Percentiles rank a stretch among this genome's conserved stretches.
phyloP scores from a whole-genome alignment of 2,797 vertebrate genomes.

The Semaprochilodus insignis region DNA sequence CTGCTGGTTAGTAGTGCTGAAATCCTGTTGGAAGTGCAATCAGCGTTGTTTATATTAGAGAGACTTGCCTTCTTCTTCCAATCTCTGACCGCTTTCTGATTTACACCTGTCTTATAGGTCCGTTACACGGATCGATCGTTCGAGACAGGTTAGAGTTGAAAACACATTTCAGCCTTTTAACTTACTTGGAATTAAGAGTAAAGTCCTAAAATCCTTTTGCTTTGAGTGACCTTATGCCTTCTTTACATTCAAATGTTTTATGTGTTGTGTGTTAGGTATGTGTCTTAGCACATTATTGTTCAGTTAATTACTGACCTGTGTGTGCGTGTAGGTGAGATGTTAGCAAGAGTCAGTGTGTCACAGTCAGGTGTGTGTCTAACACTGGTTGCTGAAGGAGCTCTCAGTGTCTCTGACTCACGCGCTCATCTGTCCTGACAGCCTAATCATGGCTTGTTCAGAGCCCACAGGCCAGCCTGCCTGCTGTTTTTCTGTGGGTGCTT shows the following conservation, averaged over 20 bases:
- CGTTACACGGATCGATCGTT: too few relatives aligned
- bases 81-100: background rate
- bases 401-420: constrained; percentile 61
- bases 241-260: background rate
- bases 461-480: constrained; percentile 50
- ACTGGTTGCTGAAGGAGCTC: constrained; percentile 57
- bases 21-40: background rate
- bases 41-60: background rate
- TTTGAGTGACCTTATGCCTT: too few relatives aligned
- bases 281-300: background rate
- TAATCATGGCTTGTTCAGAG: constrained; percentile 60
- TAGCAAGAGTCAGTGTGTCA: background rate
- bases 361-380: background rate
- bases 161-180: too few relatives aligned
- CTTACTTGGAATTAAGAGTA: too few relatives aligned
- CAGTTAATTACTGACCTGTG: background rate
- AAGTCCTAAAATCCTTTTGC: too few relatives aligned
- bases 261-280: background rate
- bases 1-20: background rate
- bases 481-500: constrained; percentile 33
- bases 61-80: background rate
- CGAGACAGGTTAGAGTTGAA: too few relatives aligned
- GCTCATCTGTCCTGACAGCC: constrained; percentile 70
- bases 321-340: background rate
- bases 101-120: background rate